phyloP scores from a whole-genome alignment of 1,140 invertebrate genomes.

The Euglossa dilemma region DNA sequence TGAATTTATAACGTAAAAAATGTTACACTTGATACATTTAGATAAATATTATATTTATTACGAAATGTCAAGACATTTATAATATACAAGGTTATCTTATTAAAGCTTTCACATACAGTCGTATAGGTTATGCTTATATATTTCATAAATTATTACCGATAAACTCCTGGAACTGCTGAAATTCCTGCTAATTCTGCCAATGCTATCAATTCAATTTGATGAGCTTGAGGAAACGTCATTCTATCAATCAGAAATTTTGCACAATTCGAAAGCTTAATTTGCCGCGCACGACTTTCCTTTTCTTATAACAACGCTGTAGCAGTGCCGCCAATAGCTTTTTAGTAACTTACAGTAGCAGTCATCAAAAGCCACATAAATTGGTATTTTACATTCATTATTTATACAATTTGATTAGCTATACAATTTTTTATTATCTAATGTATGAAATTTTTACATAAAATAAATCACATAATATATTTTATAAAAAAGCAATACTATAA shows the following conservation, averaged over 20 bases:
- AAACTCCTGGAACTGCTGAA: slow-evolving; percentile 65
- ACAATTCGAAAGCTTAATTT: background rate
- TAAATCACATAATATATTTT: background rate
- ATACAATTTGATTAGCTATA: background rate
- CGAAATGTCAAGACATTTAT: background rate
- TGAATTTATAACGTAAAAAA: background rate
- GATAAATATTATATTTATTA: background rate
- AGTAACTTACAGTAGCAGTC: background rate
- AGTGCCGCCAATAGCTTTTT: background rate
- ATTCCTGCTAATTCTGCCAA: slow-evolving; percentile 74
- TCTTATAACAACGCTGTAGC: background rate
- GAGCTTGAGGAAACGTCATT: slow-evolving; percentile 68
- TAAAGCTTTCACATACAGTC: background rate
- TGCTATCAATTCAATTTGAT: slow-evolving; percentile 67
- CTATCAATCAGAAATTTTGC: background rate
- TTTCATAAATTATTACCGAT: slow-evolving; percentile 59
- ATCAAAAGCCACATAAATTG: background rate
- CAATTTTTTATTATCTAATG: background rate
- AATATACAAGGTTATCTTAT: background rate
- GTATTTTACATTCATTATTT: background rate
- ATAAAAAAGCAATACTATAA: background rate
- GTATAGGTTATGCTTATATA: slow-evolving; percentile 25
- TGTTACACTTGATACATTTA: background rate
- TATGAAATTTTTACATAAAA: background rate
- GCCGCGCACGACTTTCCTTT: background rate